phyloP scores from a whole-genome alignment of 2,113 vertebrate genomes.

The Oostethus manadensis region DNA sequence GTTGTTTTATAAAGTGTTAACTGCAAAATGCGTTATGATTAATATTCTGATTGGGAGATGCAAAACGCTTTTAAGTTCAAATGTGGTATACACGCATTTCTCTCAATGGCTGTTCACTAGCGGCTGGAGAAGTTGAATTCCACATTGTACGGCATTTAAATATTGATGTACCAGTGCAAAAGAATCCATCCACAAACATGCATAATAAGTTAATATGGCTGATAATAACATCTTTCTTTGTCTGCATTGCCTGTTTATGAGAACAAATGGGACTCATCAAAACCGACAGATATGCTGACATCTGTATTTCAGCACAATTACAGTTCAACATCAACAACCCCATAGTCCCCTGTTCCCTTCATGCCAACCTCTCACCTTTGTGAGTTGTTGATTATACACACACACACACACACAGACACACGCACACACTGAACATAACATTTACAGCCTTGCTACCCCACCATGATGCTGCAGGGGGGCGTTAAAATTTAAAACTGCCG shows the following conservation, averaged over 20 bases:
- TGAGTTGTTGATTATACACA: conserved; percentile 23
- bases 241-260: conserved; percentile 60
- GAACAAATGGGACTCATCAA: conserved; percentile 58
- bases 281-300: conserved; percentile 69
- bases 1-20: no score
- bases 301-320: conserved; percentile 66
- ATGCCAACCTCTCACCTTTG: conserved; percentile 5
- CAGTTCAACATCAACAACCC: conserved; percentile 56
- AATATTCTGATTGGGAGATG: no score
- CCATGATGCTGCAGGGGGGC: conserved; percentile 16
- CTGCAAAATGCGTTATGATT: no score
- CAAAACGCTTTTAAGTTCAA: no score
- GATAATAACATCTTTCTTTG: conserved; percentile 43
- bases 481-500: conserved; percentile 38
- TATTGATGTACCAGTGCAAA: background rate
- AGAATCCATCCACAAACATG: background rate
- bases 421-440: conserved; percentile 39
- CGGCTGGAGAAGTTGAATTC: background rate
- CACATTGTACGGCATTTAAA: background rate
- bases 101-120: background rate
- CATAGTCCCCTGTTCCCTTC: conserved; percentile 51
- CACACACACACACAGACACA: conserved; percentile 13
- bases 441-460: conserved; percentile 24
- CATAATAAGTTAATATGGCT: conserved; percentile 28
- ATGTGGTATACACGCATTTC: no score